These are phyloP conservation scores for Limosa lapponica DNA, from an alignment of 2,797 vertebrate species.

Conservation along the genomic window DNA sequence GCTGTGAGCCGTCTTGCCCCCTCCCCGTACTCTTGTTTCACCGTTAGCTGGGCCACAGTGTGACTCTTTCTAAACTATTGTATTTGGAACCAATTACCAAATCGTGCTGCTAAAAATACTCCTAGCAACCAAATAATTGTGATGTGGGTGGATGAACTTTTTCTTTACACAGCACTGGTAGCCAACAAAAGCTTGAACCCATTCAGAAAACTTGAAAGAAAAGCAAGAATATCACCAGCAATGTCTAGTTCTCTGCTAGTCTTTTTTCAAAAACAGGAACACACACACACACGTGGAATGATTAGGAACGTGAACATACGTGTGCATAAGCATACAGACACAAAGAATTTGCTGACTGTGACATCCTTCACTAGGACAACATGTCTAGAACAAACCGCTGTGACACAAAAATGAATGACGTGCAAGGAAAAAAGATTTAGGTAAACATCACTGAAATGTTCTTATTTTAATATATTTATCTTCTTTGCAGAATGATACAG, in stretches of 20 bases:
- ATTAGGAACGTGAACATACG: background rate
- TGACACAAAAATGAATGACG: background rate
- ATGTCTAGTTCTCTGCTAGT: background rate
- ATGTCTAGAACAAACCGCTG: background rate
- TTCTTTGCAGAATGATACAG: background rate
- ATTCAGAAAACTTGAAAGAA: background rate
- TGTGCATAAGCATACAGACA: background rate
- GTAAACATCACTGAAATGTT: background rate
- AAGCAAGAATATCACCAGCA: background rate
- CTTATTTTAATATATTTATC: background rate
- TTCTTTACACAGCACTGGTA: background rate
- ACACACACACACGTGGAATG: background rate
- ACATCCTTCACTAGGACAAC: background rate
- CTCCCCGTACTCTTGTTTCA: background rate
- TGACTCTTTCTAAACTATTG: background rate
- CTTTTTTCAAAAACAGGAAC: background rate
- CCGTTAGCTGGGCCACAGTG: background rate
- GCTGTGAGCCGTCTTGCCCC: background rate
- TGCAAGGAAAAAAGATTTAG: background rate
- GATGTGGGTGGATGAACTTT: constrained; percentile 6
- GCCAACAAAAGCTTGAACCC: background rate
- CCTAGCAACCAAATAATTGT: constrained; percentile 29
- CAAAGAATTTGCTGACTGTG: background rate
- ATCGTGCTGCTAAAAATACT: constrained; percentile 20
- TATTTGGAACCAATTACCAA: constrained; percentile 25